These are phyloP conservation scores for Okapia johnstoni DNA, from an alignment of 2,113 vertebrate species.

Conservation along the genomic window DNA sequence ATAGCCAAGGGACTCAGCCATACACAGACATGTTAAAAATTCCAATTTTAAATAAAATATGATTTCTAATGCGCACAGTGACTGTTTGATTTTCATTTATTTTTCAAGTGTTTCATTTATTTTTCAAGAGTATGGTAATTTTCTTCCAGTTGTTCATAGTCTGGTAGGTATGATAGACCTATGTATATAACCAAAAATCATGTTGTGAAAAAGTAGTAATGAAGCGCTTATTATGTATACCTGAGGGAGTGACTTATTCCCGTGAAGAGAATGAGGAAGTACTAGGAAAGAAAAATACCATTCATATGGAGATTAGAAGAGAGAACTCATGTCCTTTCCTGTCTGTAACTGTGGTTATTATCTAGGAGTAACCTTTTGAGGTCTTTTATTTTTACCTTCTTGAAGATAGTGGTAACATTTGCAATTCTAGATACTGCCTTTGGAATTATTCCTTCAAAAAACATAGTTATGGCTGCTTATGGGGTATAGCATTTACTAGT, in stretches of 20 bases:
- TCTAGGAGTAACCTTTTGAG: background rate
- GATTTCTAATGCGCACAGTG: background rate
- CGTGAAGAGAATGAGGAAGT: background rate
- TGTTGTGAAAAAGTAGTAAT: background rate
- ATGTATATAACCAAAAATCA: background rate
- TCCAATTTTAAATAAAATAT: conserved; percentile 11
- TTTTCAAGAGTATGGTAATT: background rate
- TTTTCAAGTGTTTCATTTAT: background rate
- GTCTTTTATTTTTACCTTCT: background rate
- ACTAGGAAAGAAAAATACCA: background rate
- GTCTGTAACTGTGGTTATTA: background rate
- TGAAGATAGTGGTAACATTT: background rate
- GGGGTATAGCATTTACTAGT: background rate
- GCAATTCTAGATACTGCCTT: background rate
- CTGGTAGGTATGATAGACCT: background rate
- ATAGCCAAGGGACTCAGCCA: background rate
- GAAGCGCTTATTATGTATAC: background rate
- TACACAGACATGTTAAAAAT: background rate
- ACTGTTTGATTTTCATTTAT: background rate
- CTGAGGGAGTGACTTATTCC: background rate
- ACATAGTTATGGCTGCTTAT: background rate
- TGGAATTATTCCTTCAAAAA: background rate
- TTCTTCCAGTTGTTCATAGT: background rate
- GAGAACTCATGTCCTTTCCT: background rate
- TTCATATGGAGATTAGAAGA: background rate